These are phyloP conservation scores for Dysidea cf. avara DNA, from an alignment of 37 sponge, comb jelly and placozoan species.

Conservation along the genomic window DNA sequence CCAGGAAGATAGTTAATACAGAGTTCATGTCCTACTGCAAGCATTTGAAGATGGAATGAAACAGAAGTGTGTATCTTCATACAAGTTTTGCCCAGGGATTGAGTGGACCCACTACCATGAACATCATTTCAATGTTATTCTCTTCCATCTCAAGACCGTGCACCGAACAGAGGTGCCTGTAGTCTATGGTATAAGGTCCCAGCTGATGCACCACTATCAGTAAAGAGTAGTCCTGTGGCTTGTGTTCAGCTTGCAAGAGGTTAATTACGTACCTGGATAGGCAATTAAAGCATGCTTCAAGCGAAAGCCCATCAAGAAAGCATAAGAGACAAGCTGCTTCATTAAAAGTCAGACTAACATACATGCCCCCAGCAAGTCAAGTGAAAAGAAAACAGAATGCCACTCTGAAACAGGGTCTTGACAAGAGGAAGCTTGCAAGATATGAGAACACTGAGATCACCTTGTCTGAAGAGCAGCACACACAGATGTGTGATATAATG, in stretches of 20 bases:
- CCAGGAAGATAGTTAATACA: no score
- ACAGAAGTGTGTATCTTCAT: no score
- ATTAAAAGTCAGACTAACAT: conserved; percentile 17
- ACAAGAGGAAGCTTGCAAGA: conserved; percentile 11
- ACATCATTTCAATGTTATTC: conserved; percentile 17
- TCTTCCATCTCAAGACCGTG: conserved; percentile 24
- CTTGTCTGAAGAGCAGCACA: conserved; percentile 32
- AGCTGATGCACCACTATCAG: conserved; percentile 19
- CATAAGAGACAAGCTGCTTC: neutral
- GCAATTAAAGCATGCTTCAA: neutral
- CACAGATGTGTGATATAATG: conserved; percentile 18
- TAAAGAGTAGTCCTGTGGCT: conserved; percentile 9
- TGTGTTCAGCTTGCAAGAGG: conserved; percentile 24
- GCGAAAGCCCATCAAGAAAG: neutral
- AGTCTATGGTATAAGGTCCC: conserved; percentile 28
- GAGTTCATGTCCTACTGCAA: no score
- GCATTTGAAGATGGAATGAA: no score
- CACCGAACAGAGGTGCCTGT: conserved; percentile 27
- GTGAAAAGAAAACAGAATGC: conserved; percentile 20
- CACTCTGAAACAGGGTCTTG: conserved; percentile 1
- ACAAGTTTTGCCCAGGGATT: conserved; percentile 47
- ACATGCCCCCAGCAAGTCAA: conserved; percentile 27
- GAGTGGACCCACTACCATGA: neutral
- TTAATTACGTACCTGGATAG: conserved; percentile 15
- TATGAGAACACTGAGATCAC: no score